Conservation (phyloP, 2,113 vertebrate species). For the Hemichromis elongatus region DNA sequence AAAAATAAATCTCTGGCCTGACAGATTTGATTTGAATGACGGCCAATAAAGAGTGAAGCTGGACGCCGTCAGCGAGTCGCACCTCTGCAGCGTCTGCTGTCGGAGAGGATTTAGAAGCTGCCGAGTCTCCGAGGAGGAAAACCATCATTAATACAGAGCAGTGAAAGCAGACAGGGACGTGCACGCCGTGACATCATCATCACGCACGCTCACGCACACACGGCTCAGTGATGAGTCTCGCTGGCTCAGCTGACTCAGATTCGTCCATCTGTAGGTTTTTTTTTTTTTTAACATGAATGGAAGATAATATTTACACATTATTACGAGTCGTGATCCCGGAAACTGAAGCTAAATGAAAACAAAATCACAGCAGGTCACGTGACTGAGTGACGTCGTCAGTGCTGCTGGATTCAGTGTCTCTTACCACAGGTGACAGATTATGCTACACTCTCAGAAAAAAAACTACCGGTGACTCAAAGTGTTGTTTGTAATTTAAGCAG, state of each 20-base stretch:
- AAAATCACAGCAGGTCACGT: background rate
- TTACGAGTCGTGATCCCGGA: background rate
- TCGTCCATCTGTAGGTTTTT: background rate
- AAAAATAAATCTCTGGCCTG: background rate
- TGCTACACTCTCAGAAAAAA: no score
- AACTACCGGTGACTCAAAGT: accelerated
- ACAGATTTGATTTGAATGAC: background rate
- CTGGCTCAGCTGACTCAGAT: background rate
- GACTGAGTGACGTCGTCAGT: background rate
- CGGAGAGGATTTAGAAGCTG: conserved; percentile 1
- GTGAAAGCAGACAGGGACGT: background rate
- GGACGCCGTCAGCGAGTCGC: background rate
- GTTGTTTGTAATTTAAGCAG: background rate
- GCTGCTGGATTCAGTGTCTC: background rate
- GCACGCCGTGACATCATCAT: background rate
- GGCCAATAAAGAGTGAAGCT: background rate
- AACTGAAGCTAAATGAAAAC: accelerated
- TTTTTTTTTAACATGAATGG: background rate
- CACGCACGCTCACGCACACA: background rate
- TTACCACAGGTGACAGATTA: background rate
- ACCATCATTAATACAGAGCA: background rate
- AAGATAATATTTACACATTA: background rate
- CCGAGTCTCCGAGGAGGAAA: background rate
- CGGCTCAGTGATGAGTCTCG: background rate
- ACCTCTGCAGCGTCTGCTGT: background rate